Base-by-base conservation (phyloP, 53 echinoderm and acorn worm genomes). In the Pentamera pediparva region DNA sequence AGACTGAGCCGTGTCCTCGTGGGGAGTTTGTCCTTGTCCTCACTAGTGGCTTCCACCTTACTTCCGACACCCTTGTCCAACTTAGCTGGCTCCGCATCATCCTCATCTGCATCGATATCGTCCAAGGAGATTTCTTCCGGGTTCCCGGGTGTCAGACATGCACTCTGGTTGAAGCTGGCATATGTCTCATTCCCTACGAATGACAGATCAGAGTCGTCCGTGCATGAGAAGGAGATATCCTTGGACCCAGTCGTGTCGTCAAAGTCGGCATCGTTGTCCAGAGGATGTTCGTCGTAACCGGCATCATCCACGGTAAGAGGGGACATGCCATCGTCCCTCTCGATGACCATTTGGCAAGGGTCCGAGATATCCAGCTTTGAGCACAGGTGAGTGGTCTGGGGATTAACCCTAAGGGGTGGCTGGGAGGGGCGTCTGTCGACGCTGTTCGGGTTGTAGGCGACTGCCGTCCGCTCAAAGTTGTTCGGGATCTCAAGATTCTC, bases 331-430 rank as follows among this genome's bases (percentile, higher is more conserved):
- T 69, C 69, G 5, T 62, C 56, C 12, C 75, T 83, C 30, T 80
- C 80, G 35, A 87, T 49, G 49, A 88, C 38, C 15, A 75, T 41
- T 5, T 55, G 47, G 6, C 69, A 59, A 12, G 91, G 96, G 71
- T 91, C 96, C 17, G 77, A 76, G 17, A 91, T 72, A 9, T 79
- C 76, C 22, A 91, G 69, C 36, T 85, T 85, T 10, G 87, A 82
- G 59, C 96, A 96, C 2, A 96, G 60, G 24, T 30, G 32, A 12
- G 88, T 85, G 28, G 96, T 96, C 57, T 96, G 96, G 13, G 91
- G 85, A 60, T 91, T 96, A 32, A 96, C 65, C 18, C 70, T 79
- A n/a, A 82, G 61, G 41, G 65, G 40, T 19, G 96, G 96, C 37
- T 82, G 90, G 59, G 51, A 70, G 2, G 91, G 45, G 43, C 86